Conservation (phyloP, 92 coral and sea anemone genomes). For the Meandrina meandrites region DNA sequence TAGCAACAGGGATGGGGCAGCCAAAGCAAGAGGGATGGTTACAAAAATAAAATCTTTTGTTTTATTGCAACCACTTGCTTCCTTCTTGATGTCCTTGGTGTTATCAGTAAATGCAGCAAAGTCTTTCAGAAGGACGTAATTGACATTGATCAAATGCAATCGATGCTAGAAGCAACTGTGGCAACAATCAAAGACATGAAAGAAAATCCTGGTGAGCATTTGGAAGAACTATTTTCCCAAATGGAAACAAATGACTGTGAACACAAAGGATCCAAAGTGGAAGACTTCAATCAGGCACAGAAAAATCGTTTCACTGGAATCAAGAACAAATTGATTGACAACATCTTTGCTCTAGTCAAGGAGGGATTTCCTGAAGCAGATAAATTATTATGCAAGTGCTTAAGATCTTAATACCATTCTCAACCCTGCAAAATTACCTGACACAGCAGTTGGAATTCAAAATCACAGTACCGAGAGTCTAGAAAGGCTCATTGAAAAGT, state of each 20-base stretch:
- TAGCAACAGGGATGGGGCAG: slow-evolving; percentile 14
- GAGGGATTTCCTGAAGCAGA: slow-evolving; percentile 48
- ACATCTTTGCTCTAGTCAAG: slow-evolving; percentile 31
- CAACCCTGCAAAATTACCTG: too few species aligned
- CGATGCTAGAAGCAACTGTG: slow-evolving; percentile 45
- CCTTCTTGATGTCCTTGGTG: slow-evolving; percentile 44
- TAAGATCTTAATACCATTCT: slow-evolving; percentile 37
- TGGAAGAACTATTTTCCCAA: slow-evolving; percentile 21
- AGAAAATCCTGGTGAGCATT: slow-evolving; percentile 31
- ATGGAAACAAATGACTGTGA: slow-evolving; percentile 44
- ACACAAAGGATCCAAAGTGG: slow-evolving; percentile 45
- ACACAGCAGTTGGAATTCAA: too few species aligned
- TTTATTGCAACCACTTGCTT: slow-evolving; percentile 50
- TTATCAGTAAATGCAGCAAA: slow-evolving; percentile 37
- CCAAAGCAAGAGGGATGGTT: slow-evolving; percentile 44
- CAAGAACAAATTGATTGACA: slow-evolving; percentile 16
- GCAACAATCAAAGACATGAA: slow-evolving; percentile 31
- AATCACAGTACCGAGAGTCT: too few species aligned
- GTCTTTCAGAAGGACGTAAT: slow-evolving; percentile 45
- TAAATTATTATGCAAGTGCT: slow-evolving; percentile 50
- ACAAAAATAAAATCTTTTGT: slow-evolving; percentile 27
- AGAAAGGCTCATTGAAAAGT: too few species aligned
- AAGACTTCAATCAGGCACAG: slow-evolving; percentile 34
- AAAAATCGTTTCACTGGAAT: slow-evolving; percentile 45
- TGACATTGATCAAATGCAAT: slow-evolving; percentile 34